Evolutionary conservation across 1,140 invertebrate genomes (phyloP), one percentile per base, ranked within the genome.

Genomic region (Lepidostoma basale): DNA sequence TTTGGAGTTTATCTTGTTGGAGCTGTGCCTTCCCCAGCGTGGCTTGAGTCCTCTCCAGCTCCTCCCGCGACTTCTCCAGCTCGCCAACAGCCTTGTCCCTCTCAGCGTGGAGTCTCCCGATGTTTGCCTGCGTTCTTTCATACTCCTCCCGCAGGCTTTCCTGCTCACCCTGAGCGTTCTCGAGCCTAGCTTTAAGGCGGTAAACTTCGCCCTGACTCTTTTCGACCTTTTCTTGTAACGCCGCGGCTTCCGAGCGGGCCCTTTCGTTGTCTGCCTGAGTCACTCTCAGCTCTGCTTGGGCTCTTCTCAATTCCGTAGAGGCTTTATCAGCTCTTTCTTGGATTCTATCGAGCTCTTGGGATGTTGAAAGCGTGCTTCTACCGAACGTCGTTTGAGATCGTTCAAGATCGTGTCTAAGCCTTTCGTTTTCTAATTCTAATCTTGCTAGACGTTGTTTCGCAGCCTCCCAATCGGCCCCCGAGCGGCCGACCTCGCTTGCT

Each of bases 141-240:
- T 95, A 90, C 80, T 97, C 94, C 75, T 96, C 94, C 54, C 94
- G 92, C 56, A 97, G 81, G 77, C 91, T 95, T 75, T 96, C 94
- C 76, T 95, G 93, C 82, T 97, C 95, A 59, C 91, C 91, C 83
- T 96, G 94, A 76, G 94, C 93, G 81, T 97, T 97, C 84, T 97
- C 95, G 74, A 97, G 83, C 77, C 94, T 91, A 10, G 95, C 95
- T 80, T 97, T 96, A 64, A 97, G 85, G 75, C 94, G 87, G 77
- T 97, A 97, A 10, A 97, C 94, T 80, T 97, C 95, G 56, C 94
- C 94, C 79, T 97, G 95, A 52, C 93, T 94, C 81, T 96, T 95
- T 79, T 95, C 93, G 42, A 95, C 82, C 82, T 97, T 97, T 77
- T 97, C 95, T 81, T 97, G 95, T 28, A 96, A 83, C 28, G 90